These are phyloP conservation scores for Muscina levida DNA, from an alignment of 2,888 invertebrate species.

Conservation along the genomic window DNA sequence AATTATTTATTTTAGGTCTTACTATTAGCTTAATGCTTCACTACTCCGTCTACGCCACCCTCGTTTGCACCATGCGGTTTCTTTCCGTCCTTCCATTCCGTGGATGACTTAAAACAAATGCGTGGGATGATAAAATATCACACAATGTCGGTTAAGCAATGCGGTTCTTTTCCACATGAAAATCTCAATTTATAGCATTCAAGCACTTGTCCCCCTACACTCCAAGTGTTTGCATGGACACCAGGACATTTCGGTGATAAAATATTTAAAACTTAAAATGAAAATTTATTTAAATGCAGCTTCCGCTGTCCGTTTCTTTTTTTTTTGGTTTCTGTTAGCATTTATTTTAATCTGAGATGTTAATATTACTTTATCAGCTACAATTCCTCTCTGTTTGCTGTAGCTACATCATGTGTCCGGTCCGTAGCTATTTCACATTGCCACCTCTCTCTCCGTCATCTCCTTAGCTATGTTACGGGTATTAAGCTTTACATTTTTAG, in stretches of 20 bases:
- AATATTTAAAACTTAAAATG: conserved; percentile 37
- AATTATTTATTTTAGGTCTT: too few relatives aligned
- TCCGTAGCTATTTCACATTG: neutral
- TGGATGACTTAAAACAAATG: conserved; percentile 34
- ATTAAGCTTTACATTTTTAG: conserved; percentile 21
- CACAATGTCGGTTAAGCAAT: conserved; percentile 26
- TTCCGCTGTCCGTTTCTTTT: too few relatives aligned
- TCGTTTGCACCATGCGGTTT: neutral
- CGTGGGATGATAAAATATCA: conserved; percentile 31
- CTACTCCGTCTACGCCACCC: conserved; percentile 12
- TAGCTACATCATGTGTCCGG: conserved; percentile 29
- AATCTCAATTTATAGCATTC: conserved; percentile 28
- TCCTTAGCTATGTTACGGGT: conserved; percentile 23
- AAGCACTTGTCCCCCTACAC: conserved; percentile 5
- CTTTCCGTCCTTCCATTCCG: neutral
- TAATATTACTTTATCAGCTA: conserved; percentile 44
- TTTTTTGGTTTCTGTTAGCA: conserved; percentile 17
- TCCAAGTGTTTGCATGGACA: conserved; percentile 28
- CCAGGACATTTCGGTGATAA: conserved; percentile 8
- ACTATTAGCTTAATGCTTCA: too few relatives aligned
- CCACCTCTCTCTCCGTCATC: too few relatives aligned
- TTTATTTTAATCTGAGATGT: conserved; percentile 57
- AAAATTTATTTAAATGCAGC: conserved; percentile 46
- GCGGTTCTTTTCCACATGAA: conserved; percentile 20
- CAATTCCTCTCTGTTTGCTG: conserved; percentile 21